phyloP scores from a whole-genome alignment of 2,888 invertebrate genomes.

The Epistrophe grossulariae region DNA sequence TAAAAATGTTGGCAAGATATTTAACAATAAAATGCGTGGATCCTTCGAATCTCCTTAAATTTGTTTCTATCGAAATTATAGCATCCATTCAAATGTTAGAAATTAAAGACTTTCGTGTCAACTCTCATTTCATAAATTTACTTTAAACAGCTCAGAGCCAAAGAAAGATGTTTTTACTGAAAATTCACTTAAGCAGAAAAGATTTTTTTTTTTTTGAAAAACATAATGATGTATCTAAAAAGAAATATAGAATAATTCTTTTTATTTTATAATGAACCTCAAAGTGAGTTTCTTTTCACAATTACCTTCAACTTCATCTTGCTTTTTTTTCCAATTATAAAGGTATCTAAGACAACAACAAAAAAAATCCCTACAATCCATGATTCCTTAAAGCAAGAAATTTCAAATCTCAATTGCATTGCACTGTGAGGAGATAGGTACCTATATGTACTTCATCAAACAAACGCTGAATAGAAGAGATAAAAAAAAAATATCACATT shows the following conservation, averaged over 20 bases:
- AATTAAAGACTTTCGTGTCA: too few relatives aligned
- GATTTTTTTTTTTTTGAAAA: too few relatives aligned
- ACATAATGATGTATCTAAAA: too few relatives aligned
- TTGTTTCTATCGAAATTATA: too few relatives aligned
- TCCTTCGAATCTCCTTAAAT: too few relatives aligned
- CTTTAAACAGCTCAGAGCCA: too few relatives aligned
- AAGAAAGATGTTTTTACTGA: too few relatives aligned
- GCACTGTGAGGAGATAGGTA: not conserved
- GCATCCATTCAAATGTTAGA: too few relatives aligned
- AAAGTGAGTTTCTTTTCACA: not conserved
- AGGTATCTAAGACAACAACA: not conserved
- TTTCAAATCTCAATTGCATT: slow-evolving; percentile 3
- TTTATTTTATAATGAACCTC: slow-evolving; percentile 11
- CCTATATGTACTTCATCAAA: slow-evolving; percentile 8
- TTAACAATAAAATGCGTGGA: too few relatives aligned
- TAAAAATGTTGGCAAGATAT: too few relatives aligned
- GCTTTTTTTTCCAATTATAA: not conserved
- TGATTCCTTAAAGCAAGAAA: not conserved
- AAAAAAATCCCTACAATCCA: not conserved
- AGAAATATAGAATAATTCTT: not conserved
- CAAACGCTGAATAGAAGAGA: slow-evolving; percentile 11
- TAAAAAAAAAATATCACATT: slow-evolving; percentile 19
- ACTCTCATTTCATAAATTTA: too few relatives aligned
- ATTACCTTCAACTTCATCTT: not conserved
- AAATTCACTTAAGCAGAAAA: too few relatives aligned